phyloP scores from a whole-genome alignment of 2,888 invertebrate genomes.

The Spodoptera picta region DNA sequence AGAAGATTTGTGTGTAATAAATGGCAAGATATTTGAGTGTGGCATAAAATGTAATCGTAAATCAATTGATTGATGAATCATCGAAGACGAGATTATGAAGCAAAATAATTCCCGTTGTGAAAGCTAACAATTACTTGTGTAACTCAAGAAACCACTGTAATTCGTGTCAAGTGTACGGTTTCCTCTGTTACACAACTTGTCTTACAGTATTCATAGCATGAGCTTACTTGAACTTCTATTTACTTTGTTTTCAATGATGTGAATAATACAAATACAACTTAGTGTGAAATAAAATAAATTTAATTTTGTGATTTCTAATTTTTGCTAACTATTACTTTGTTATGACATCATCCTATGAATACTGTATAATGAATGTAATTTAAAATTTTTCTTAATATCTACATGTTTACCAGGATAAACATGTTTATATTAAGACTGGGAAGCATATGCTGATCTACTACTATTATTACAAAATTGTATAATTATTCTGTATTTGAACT shows the following conservation, averaged over 20 bases:
- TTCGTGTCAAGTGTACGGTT: slow-evolving; percentile 34
- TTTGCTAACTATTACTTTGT: not conserved
- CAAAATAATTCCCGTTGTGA: slow-evolving; percentile 22
- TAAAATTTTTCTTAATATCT: slow-evolving; percentile 21
- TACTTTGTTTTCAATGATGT: not conserved
- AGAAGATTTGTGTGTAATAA: slow-evolving; percentile 35
- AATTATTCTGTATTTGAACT: slow-evolving; percentile 37
- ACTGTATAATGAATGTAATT: slow-evolving; percentile 51
- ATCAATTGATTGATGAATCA: slow-evolving; percentile 45
- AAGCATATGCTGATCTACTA: slow-evolving; percentile 8
- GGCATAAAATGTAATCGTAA: slow-evolving; percentile 39
- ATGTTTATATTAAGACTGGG: slow-evolving; percentile 38
- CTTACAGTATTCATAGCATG: slow-evolving; percentile 61
- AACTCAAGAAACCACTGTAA: slow-evolving; percentile 49
- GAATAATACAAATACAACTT: too few species aligned
- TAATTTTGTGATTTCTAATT: too few species aligned
- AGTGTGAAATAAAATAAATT: too few species aligned
- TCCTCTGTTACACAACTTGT: slow-evolving; percentile 54
- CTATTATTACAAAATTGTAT: slow-evolving; percentile 1
- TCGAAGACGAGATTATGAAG: slow-evolving; percentile 9
- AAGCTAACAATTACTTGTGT: slow-evolving; percentile 38
- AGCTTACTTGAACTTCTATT: slow-evolving; percentile 56
- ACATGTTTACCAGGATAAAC: slow-evolving; percentile 34
- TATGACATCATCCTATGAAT: slow-evolving; percentile 68
- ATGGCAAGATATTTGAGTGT: slow-evolving; percentile 29